phyloP scores from a whole-genome alignment of 2,797 vertebrate genomes.

The Zalophus californianus region DNA sequence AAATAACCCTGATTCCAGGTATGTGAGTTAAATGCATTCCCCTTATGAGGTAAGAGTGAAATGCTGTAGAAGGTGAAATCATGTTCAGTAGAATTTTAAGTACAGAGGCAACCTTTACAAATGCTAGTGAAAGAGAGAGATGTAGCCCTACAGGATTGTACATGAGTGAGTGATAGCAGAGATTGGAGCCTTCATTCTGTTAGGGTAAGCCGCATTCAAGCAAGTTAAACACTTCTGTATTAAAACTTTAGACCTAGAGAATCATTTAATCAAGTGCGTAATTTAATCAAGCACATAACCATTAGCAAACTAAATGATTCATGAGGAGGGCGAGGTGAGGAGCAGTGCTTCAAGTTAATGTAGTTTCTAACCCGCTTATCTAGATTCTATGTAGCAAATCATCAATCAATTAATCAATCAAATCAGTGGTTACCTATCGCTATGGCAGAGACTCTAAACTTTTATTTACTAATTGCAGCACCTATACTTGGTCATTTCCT shows the following conservation, averaged over 20 bases:
- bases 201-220: not conserved
- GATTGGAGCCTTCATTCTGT: not conserved
- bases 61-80: not conserved
- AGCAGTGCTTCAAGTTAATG: not conserved
- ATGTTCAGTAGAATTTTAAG: not conserved
- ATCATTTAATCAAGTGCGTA: slow-evolving; percentile 40
- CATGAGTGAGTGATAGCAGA: not conserved
- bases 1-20: slow-evolving; percentile 1
- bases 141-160: not conserved
- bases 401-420: not conserved
- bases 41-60: not conserved
- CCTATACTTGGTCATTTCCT: not conserved
- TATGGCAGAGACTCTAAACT: not conserved
- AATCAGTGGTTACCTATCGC: not conserved
- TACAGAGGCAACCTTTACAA: not conserved
- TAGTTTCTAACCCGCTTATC: not conserved
- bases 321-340: not conserved
- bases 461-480: not conserved
- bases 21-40: slow-evolving; percentile 12
- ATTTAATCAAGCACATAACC: slow-evolving; percentile 39
- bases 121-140: not conserved
- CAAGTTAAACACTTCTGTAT: not conserved
- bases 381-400: not conserved
- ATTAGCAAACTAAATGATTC: slow-evolving; percentile 52
- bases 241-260: slow-evolving; percentile 33